Evolutionary conservation across 2,797 vertebrate species (phyloP).

Genomic region (Pagetopsis macropterus): DNA sequence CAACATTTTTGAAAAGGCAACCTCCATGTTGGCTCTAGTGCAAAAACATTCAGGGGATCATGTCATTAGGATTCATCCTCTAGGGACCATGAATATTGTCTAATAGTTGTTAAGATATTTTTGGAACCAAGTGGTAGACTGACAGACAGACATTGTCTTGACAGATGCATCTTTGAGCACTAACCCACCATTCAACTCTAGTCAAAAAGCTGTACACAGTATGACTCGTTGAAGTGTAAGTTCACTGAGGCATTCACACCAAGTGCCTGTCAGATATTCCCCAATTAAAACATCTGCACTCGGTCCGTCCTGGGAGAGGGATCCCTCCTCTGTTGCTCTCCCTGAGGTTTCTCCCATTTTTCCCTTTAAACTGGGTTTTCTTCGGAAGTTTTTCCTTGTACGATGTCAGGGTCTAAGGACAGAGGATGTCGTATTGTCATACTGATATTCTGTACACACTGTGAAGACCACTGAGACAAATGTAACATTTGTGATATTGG

Average conservation of each 20-base stretch:
- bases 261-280: constrained; percentile 31
- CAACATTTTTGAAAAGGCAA: not conserved
- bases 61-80: not conserved
- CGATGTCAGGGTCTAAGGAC: no score
- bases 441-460: no score
- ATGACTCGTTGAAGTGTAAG: not conserved
- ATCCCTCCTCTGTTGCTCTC: no score
- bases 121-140: not conserved
- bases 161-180: not conserved
- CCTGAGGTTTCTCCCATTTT: no score
- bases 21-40: not conserved
- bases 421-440: no score
- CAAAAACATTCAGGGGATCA: no score
- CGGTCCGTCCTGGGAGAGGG: not conserved
- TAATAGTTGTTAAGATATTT: not conserved
- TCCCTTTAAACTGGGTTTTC: no score
- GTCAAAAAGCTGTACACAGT: not conserved
- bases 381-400: no score
- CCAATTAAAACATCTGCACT: constrained; percentile 33
- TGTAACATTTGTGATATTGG: no score
- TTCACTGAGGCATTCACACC: constrained; percentile 8
- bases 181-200: no score
- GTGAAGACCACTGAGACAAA: no score
- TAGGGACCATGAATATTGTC: not conserved
- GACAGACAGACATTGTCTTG: not conserved